phyloP scores from a whole-genome alignment of 2,113 vertebrate genomes.

The Callipepla californica region DNA sequence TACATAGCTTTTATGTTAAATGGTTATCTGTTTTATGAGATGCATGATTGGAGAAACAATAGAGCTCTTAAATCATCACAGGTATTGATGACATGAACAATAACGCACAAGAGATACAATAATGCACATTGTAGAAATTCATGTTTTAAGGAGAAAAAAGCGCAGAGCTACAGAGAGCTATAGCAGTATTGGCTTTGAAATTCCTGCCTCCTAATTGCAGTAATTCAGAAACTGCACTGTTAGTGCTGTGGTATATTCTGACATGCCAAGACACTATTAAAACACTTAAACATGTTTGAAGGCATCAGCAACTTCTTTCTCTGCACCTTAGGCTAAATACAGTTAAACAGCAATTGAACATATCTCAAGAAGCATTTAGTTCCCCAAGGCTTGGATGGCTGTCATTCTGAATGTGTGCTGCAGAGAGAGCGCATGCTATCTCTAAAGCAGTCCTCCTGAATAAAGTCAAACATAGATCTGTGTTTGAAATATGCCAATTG shows the following conservation, averaged over 20 bases:
- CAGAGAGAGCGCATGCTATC: constrained; percentile 58
- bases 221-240: constrained; percentile 1
- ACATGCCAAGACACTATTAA: constrained; percentile 72
- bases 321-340: constrained; percentile 73
- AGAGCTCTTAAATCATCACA: neutral
- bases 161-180: neutral
- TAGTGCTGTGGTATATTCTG: constrained; percentile 32
- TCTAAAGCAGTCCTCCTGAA: constrained; percentile 74
- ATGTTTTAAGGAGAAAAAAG: neutral
- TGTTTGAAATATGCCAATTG: constrained; percentile 59
- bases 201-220: constrained; percentile 23
- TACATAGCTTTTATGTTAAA: neutral
- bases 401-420: constrained; percentile 76
- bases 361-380: constrained; percentile 78
- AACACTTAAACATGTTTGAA: constrained; percentile 79
- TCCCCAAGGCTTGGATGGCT: constrained; percentile 74
- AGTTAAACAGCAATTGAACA: constrained; percentile 79
- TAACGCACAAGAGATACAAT: neutral
- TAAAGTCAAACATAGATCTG: constrained; percentile 77
- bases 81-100: neutral
- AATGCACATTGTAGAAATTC: neutral
- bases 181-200: neutral
- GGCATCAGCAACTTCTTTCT: constrained; percentile 76
- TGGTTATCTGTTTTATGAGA: neutral
- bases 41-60: neutral